Evolutionary conservation across 2,113 vertebrate species (phyloP).

Genomic region (Tretioscincus oriximinensis): DNA sequence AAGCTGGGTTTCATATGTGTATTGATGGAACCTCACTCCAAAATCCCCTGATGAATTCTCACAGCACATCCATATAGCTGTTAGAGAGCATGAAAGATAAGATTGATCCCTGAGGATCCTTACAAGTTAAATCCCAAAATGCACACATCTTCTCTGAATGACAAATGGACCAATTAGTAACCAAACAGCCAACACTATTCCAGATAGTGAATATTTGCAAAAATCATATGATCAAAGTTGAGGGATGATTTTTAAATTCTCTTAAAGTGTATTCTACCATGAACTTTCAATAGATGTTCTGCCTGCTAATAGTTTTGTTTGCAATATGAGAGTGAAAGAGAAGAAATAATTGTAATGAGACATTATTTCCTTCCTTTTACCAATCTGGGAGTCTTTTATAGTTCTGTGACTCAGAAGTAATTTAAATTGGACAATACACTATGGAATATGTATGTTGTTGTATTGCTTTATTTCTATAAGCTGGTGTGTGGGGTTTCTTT

Average conservation of each 20-base stretch:
- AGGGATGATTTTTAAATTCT: neutral
- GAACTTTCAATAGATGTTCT: neutral
- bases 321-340: neutral
- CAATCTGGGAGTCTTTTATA: slow-evolving; percentile 8
- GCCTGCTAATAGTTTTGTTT: slow-evolving; percentile 14
- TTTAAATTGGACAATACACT: slow-evolving; percentile 27
- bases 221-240: neutral
- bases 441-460: slow-evolving; percentile 4
- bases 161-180: neutral
- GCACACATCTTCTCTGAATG: too few relatives aligned
- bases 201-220: neutral
- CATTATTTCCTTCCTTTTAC: slow-evolving; percentile 9
- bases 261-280: neutral
- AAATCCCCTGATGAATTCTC: too few relatives aligned
- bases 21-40: too few relatives aligned
- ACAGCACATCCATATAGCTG: too few relatives aligned
- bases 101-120: too few relatives aligned
- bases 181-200: neutral
- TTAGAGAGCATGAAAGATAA: too few relatives aligned
- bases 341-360: slow-evolving; percentile 16
- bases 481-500: neutral
- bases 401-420: slow-evolving; percentile 26
- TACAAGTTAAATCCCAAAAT: too few relatives aligned
- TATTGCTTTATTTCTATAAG: slow-evolving; percentile 3
- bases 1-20: too few relatives aligned